phyloP scores from a whole-genome alignment of 2,113 vertebrate species.

The Tichodroma muraria region DNA sequence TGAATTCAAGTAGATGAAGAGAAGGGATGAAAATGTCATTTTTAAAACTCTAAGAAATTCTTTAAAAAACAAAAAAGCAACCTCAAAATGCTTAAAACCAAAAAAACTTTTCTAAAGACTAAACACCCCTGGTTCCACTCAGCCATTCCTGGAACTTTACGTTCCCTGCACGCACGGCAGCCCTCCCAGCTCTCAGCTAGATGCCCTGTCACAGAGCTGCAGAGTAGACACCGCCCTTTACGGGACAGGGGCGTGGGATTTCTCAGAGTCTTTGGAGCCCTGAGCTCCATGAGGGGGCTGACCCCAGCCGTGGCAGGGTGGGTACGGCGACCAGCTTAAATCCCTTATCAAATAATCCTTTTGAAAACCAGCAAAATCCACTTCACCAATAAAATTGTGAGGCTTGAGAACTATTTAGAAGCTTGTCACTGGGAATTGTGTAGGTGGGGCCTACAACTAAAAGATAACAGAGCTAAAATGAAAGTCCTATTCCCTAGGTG shows the following conservation, averaged over 20 bases:
- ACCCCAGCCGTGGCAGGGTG: not conserved
- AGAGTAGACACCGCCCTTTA: not conserved
- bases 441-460: not conserved
- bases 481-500: not conserved
- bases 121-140: not conserved
- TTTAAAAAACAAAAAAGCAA: not conserved
- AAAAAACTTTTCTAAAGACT: not conserved
- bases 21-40: not conserved
- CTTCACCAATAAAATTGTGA: not conserved
- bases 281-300: not conserved
- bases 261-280: not conserved
- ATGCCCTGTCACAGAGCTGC: not conserved
- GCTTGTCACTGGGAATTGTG: not conserved
- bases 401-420: not conserved
- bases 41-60: not conserved
- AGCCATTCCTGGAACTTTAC: not conserved
- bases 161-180: not conserved
- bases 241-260: not conserved
- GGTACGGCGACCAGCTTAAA: not conserved
- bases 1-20: not conserved
- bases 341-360: not conserved
- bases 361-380: not conserved
- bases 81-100: not conserved
- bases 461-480: not conserved
- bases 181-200: not conserved